A percentile compares a stretch with the other conserved stretches of the same genome.
Evolutionary conservation across 2,113 vertebrate genomes (phyloP).

Genomic region (Ammospiza caudacuta): DNA sequence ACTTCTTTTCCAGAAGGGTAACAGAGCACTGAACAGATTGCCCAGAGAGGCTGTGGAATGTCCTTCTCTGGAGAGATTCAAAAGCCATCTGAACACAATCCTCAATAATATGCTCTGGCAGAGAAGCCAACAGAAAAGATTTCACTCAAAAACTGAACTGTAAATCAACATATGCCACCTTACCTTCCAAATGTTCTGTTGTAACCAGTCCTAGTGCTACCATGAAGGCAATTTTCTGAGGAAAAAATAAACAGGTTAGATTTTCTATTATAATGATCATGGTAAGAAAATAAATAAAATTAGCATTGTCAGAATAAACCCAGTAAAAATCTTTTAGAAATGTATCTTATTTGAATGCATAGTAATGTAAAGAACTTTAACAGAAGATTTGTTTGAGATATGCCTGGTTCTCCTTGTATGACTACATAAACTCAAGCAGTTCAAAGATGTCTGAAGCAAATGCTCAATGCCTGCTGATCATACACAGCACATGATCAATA

Average conservation of each 20-base stretch:
- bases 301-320: neutral
- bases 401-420: neutral
- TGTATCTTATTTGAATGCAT: neutral
- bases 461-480: neutral
- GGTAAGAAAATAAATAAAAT: neutral
- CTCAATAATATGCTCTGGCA: neutral
- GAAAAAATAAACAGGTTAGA: slow-evolving; percentile 25
- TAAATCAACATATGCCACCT: slow-evolving; percentile 37
- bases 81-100: neutral
- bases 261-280: neutral
- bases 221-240: slow-evolving; percentile 98
- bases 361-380: neutral
- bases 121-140: neutral
- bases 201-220: slow-evolving; percentile 95
- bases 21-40: neutral
- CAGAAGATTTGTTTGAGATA: neutral
- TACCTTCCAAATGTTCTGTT: slow-evolving; percentile 95
- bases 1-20: neutral
- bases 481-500: neutral
- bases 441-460: neutral
- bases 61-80: neutral
- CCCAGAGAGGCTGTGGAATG: neutral
- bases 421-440: neutral
- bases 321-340: neutral
- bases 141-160: neutral